These are phyloP conservation scores for Rambutsinella grinnellia DNA, from an alignment of 2,888 invertebrate species.

Conservation along the genomic window DNA sequence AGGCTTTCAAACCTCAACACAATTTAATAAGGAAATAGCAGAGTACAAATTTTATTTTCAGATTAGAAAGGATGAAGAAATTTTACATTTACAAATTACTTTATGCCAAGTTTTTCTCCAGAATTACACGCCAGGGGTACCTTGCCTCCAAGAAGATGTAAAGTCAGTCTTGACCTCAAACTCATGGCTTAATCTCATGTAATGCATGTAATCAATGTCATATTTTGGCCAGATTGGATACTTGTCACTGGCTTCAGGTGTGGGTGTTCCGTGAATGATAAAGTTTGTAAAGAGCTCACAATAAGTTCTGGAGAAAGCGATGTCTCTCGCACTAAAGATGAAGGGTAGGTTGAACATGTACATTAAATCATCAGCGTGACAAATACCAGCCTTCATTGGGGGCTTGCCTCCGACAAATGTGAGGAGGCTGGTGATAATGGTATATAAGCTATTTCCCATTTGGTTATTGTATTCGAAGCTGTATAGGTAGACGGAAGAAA, in stretches of 20 bases:
- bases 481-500: slow-evolving; percentile 59
- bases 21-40: no score
- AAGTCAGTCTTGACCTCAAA: slow-evolving; percentile 38
- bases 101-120: no score
- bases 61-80: no score
- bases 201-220: slow-evolving; percentile 21
- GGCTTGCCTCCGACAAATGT: slow-evolving; percentile 51
- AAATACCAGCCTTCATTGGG: slow-evolving; percentile 47
- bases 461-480: slow-evolving; percentile 56
- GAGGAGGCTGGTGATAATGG: slow-evolving; percentile 18
- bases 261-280: slow-evolving; percentile 46
- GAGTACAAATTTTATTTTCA: no score
- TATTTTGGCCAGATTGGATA: slow-evolving; percentile 57
- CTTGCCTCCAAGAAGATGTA: slow-evolving; percentile 42
- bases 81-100: no score
- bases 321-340: slow-evolving; percentile 22
- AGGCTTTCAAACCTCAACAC: no score
- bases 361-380: slow-evolving; percentile 60
- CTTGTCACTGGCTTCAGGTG: slow-evolving; percentile 38
- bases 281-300: slow-evolving; percentile 51
- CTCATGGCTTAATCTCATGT: slow-evolving; percentile 25
- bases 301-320: slow-evolving; percentile 30
- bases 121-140: slow-evolving; percentile 12
- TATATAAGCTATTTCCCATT: slow-evolving; percentile 37
- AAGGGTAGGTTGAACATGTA: slow-evolving; percentile 57